phyloP scores from a whole-genome alignment of 2,113 vertebrate genomes.

The Vulpes vulpes region DNA sequence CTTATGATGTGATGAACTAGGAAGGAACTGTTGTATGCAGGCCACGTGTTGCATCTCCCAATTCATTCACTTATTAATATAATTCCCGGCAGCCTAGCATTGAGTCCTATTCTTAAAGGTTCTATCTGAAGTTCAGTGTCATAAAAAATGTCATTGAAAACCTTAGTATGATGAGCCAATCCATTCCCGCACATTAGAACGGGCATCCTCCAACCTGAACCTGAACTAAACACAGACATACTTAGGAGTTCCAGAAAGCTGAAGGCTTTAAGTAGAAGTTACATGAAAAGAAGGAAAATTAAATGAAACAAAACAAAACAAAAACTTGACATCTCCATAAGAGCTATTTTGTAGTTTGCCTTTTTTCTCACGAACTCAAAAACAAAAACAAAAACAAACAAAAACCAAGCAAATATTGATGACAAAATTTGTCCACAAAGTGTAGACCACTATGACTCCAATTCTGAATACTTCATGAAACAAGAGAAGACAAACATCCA shows the following conservation, averaged over 20 bases:
- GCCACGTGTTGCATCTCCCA: not conserved
- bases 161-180: not conserved
- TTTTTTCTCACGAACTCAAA: not conserved
- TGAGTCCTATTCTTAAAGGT: not conserved
- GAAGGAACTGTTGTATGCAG: not conserved
- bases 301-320: not conserved
- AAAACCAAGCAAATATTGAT: not conserved
- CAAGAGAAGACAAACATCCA: not conserved
- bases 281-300: not conserved
- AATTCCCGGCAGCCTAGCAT: not conserved
- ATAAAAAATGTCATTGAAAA: conserved; percentile 9
- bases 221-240: not conserved
- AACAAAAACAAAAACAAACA: not conserved
- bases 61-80: not conserved
- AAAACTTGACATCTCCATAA: not conserved
- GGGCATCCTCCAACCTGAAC: not conserved
- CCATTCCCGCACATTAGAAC: not conserved
- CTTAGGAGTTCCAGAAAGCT: not conserved
- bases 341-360: not conserved
- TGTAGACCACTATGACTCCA: too few species aligned
- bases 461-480: not conserved
- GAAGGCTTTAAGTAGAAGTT: not conserved
- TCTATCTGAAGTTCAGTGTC: not conserved
- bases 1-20: not conserved
- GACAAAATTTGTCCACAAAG: not conserved